Percentiles rank a stretch among this genome's conserved stretches.
Conservation (phyloP, 2,888 invertebrate species). For the Amphipyra berbera region DNA sequence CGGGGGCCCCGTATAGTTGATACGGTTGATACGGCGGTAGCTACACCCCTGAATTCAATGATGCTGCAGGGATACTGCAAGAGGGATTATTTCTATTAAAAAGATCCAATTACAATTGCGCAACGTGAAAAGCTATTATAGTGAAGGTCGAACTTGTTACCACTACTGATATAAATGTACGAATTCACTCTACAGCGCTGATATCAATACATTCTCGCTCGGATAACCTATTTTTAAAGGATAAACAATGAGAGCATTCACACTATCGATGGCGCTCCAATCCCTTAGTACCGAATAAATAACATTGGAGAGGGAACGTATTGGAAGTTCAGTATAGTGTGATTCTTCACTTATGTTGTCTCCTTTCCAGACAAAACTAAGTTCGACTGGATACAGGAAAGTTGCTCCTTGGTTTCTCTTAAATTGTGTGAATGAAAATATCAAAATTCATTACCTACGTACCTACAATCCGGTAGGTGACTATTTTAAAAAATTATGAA, state of each 20-base stretch:
- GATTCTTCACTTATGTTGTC: constrained; percentile 38
- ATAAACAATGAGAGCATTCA: constrained; percentile 46
- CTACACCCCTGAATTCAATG: too few relatives aligned
- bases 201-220: constrained; percentile 42
- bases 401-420: neutral
- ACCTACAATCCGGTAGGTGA: too few relatives aligned
- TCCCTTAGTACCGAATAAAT: constrained; percentile 42
- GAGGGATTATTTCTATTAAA: too few relatives aligned
- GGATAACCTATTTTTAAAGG: constrained; percentile 36
- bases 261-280: constrained; percentile 28
- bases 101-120: too few relatives aligned
- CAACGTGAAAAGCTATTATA: neutral
- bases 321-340: constrained; percentile 27
- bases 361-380: constrained; percentile 12
- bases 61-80: too few relatives aligned
- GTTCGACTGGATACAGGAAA: neutral
- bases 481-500: too few relatives aligned
- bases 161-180: constrained; percentile 18
- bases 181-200: constrained; percentile 20
- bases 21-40: too few relatives aligned
- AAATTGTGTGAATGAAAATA: too few relatives aligned
- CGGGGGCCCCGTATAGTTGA: too few relatives aligned
- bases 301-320: constrained; percentile 20
- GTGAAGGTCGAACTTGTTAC: constrained; percentile 4
- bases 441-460: too few relatives aligned